Evolutionary conservation across 2,797 vertebrate species (phyloP).

Genomic region (Tenualosa ilisha): DNA sequence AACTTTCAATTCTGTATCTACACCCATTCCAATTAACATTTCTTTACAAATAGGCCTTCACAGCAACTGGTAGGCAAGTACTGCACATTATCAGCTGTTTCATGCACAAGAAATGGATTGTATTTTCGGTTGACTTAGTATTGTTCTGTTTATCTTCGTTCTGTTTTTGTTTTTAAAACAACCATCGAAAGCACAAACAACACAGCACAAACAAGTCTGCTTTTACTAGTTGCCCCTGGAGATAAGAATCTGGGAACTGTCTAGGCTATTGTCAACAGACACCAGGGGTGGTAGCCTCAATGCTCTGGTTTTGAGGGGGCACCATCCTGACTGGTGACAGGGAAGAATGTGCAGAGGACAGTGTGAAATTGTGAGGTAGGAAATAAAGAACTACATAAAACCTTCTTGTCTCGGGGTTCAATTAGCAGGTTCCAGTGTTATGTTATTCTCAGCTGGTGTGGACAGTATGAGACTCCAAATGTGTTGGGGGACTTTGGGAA

Average conservation of each 20-base stretch:
- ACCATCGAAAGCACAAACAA: not conserved
- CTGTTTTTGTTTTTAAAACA: not conserved
- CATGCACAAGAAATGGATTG: not conserved
- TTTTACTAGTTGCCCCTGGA: not conserved
- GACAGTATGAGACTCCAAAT: not conserved
- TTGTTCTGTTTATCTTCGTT: not conserved
- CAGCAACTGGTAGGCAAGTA: not conserved
- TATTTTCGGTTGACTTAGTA: not conserved
- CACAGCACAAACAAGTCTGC: not conserved
- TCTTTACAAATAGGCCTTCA: not conserved
- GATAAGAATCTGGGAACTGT: not conserved
- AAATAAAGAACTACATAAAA: not conserved
- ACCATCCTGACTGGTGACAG: conserved; percentile 29
- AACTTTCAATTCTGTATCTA: not conserved
- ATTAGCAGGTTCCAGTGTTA: not conserved
- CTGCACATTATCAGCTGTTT: not conserved
- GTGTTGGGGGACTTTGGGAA: not conserved
- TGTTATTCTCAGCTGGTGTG: not conserved
- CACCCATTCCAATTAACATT: not conserved
- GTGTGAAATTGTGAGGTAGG: conserved; percentile 31
- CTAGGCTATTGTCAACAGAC: conserved; percentile 24
- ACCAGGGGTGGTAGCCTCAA: conserved; percentile 11
- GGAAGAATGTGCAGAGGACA: conserved; percentile 27
- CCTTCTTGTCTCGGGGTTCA: not conserved
- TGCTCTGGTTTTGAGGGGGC: conserved; percentile 3